Base-by-base conservation (phyloP, 35 echinoderm and acorn worm species). In the Stichopus chloronotus region DNA sequence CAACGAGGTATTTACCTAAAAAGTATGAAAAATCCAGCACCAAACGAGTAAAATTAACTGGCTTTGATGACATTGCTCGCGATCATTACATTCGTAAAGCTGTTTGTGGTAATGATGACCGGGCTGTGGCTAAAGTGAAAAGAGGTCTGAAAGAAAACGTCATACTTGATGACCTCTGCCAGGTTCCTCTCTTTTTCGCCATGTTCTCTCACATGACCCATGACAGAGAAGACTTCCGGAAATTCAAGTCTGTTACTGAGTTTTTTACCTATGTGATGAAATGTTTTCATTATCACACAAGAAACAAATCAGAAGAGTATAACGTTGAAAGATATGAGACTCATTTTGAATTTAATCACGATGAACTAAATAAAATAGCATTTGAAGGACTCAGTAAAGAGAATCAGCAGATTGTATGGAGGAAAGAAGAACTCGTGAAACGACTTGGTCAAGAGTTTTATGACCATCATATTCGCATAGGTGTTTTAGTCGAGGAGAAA, bases 71-170 rank as follows among this genome's bases (percentile, higher is more conserved):
- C 0, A 57, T n/a, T 57, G 81, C 81, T 0, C 55, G 52, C 11
- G 17, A 20, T n/a, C n/a, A 58, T 8, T 84, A 84, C 54, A 84
- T 84, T 53, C 53, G 81, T n/a, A 84, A 84, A 19, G 81, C 81
- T 57, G 81, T 84, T 7, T 55, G 54, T n/a, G 81, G 81, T 4
- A 19, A 84, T 23, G 55, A 84, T 57, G 81, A 84, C 9, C 0
- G 17, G 57, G 17, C 17, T 84, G 81, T 57, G 8, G 12, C 14
- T 57, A 52, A 57, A 57, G 57, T 57, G 13, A 23, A 58, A n/a
- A 17, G 52, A 84, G 4, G 57, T 84, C 81, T 84, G 8, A n/a
- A 84, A 10, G 52, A 84, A 52, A 84, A 84, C 81, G 54, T n/a
- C n/a, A n/a, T n/a, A n/a, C n/a, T n/a, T n/a, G n/a, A n/a, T n/a